Evolutionary conservation across 2,888 invertebrate species (phyloP).

Genomic region (Megastigmus dorsalis): DNA sequence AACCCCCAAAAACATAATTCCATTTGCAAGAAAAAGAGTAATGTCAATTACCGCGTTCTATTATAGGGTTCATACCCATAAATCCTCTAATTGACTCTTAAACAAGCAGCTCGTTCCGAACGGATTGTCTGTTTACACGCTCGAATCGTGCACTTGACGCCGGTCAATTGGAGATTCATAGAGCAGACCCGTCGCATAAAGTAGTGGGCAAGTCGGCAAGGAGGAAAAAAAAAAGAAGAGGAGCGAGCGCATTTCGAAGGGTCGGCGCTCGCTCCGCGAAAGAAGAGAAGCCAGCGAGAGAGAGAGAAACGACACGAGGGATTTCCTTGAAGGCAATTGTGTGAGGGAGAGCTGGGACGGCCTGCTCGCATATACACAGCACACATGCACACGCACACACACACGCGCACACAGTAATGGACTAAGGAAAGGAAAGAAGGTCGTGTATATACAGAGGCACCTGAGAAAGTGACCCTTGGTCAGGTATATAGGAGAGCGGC

Average conservation of each 20-base stretch:
- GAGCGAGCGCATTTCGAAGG: conserved; percentile 16
- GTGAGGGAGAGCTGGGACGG: not conserved
- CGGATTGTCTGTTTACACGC: conserved; percentile 36
- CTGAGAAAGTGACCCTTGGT: conserved; percentile 73
- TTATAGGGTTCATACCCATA: no score
- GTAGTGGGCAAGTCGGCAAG: not conserved
- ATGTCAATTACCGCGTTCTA: no score
- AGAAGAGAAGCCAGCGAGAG: conserved; percentile 2
- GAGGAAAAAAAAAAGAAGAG: conserved; percentile 3
- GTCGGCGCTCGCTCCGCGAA: conserved; percentile 11
- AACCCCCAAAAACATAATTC: no score
- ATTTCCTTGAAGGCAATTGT: conserved; percentile 35
- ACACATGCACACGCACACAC: not conserved
- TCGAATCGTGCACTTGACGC: not conserved
- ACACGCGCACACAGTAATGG: not conserved
- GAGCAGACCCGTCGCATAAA: no score
- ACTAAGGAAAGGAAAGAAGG: conserved; percentile 66
- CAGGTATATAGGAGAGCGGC: conserved; percentile 69
- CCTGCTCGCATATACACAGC: not conserved
- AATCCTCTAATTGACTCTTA: no score
- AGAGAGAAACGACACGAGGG: not conserved
- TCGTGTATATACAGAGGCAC: conserved; percentile 59
- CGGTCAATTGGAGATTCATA: conserved; percentile 61
- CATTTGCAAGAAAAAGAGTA: no score
- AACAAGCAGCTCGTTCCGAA: conserved; percentile 32